These are phyloP conservation scores for Telenomus remus DNA, from an alignment of 1,140 invertebrate species.

Conservation along the genomic window DNA sequence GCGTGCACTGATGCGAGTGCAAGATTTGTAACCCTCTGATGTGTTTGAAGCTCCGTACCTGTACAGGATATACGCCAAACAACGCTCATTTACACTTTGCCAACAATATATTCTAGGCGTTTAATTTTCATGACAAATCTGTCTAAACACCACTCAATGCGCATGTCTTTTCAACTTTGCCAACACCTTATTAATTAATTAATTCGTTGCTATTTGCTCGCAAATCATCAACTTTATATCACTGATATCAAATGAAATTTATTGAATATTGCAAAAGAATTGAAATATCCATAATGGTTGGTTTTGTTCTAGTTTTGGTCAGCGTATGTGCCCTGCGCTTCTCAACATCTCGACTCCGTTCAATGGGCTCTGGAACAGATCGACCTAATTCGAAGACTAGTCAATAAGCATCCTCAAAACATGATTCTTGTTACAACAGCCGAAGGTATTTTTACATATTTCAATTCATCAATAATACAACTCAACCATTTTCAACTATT, in stretches of 20 bases:
- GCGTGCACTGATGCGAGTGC: background rate
- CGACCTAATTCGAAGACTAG: constrained; percentile 90
- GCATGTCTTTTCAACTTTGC: too few species aligned
- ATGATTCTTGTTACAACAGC: constrained; percentile 83
- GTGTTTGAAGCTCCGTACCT: too few species aligned
- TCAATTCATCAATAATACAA: background rate
- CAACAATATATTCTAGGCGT: constrained; percentile 29
- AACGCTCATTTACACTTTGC: constrained; percentile 21
- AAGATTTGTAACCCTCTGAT: background rate
- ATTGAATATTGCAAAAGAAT: background rate
- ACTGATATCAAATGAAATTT: background rate
- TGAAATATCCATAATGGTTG: background rate
- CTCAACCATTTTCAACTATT: background rate
- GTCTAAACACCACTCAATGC: too few species aligned
- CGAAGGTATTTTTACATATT: constrained; percentile 72
- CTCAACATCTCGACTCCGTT: constrained; percentile 89
- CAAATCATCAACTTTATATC: background rate
- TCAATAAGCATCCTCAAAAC: constrained; percentile 84
- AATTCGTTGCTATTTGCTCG: too few species aligned
- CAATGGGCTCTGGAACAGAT: constrained; percentile 91
- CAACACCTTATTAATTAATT: too few species aligned
- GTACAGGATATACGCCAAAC: constrained; percentile 10
- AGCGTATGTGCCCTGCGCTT: constrained; percentile 88
- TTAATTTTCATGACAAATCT: constrained; percentile 22
- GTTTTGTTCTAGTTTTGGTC: constrained; percentile 81